Conservation (phyloP, 2,797 vertebrate species). For the Arctocebus calabarensis region DNA sequence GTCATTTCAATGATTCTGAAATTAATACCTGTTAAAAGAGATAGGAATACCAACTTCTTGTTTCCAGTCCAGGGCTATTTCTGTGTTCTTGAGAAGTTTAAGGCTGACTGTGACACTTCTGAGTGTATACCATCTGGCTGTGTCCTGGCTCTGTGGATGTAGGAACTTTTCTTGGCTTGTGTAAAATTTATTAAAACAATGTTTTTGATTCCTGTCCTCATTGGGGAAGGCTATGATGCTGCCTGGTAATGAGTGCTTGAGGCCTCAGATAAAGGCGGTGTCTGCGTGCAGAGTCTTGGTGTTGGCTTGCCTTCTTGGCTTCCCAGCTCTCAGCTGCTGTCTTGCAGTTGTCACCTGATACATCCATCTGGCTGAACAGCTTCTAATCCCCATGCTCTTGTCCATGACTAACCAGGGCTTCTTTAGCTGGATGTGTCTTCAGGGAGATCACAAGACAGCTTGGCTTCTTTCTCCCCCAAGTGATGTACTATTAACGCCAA, state of each 20-base stretch:
- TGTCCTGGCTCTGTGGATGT: neutral
- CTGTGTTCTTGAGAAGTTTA: slow-evolving; percentile 36
- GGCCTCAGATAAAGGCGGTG: neutral
- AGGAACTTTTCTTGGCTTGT: neutral
- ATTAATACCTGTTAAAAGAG: slow-evolving; percentile 42
- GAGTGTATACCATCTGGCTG: slow-evolving; percentile 23
- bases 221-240: neutral
- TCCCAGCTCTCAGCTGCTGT: neutral
- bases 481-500: neutral
- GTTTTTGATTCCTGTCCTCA: neutral
- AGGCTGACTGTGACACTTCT: neutral
- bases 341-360: slow-evolving; percentile 51
- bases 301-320: neutral
- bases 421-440: slow-evolving; percentile 45
- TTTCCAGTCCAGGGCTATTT: slow-evolving; percentile 46
- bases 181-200: neutral
- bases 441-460: slow-evolving; percentile 53
- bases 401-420: slow-evolving; percentile 6
- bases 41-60: neutral
- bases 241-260: neutral
- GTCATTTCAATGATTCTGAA: slow-evolving; percentile 16
- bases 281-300: neutral
- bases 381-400: slow-evolving; percentile 27
- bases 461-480: slow-evolving; percentile 32
- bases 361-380: neutral